Evolutionary conservation across 1,140 invertebrate species (phyloP).

Genomic region (Gryllus bimaculatus): DNA sequence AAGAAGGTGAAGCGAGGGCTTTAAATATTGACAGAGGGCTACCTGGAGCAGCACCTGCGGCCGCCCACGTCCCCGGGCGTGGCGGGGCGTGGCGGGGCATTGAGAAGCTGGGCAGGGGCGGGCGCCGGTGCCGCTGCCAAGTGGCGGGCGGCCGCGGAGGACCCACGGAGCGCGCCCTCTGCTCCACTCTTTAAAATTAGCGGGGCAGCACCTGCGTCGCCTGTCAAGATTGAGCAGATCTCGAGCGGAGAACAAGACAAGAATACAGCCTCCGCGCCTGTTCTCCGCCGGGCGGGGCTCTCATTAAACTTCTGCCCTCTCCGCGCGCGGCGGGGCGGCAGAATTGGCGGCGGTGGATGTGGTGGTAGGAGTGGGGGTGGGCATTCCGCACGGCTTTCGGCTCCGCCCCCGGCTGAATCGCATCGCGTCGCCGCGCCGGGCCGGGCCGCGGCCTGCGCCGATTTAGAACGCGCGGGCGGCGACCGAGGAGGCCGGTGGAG

Average conservation of each 20-base stretch:
- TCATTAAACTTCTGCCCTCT: not conserved
- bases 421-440: not conserved
- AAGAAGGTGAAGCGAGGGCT: too few species aligned
- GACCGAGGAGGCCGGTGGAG: not conserved
- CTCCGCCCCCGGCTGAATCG: not conserved
- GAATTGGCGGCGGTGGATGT: not conserved
- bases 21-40: too few species aligned
- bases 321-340: too few species aligned
- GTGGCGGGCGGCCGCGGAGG: not conserved
- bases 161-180: too few species aligned
- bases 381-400: too few species aligned
- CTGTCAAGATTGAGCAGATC: conserved; percentile 1
- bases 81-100: too few species aligned
- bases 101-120: not conserved
- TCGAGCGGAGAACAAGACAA: not conserved
- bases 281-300: not conserved
- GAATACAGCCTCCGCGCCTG: not conserved
- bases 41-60: not conserved
- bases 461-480: not conserved
- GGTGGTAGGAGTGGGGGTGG: too few species aligned
- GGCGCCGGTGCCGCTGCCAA: too few species aligned
- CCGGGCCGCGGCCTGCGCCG: not conserved
- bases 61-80: too few species aligned
- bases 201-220: not conserved
- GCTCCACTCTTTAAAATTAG: not conserved